A percentile compares a stretch with the other conserved stretches of the same genome.
Evolutionary conservation across 1,140 invertebrate genomes (phyloP).

Genomic region (Ostrea denselamellosa): DNA sequence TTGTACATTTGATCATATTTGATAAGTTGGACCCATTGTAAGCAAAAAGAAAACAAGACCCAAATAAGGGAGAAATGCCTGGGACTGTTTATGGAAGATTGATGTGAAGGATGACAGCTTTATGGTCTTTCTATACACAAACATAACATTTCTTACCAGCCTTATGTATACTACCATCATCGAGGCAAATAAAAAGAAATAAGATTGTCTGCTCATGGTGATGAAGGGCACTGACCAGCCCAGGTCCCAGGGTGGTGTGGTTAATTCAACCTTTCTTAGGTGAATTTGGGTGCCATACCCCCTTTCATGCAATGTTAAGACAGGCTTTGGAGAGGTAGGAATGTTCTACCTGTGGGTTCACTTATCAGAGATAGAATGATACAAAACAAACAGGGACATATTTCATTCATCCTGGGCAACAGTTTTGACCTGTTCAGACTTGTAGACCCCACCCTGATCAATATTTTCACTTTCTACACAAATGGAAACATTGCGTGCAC

Average conservation of each 20-base stretch:
- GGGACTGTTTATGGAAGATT: constrained; percentile 24
- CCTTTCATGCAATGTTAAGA: background rate
- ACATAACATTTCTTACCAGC: constrained; percentile 9
- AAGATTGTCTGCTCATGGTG: background rate
- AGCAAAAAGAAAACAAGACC: too few relatives aligned
- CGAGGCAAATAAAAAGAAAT: constrained; percentile 2
- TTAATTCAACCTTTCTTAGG: background rate
- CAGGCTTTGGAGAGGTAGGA: background rate
- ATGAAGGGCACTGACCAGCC: background rate
- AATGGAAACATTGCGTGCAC: background rate
- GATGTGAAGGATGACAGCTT: background rate
- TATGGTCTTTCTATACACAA: constrained; percentile 15
- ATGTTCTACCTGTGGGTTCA: constrained; percentile 19
- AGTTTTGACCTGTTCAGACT: background rate
- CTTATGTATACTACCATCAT: background rate
- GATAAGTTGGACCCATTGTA: too few relatives aligned
- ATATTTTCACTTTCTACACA: background rate
- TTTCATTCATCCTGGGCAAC: constrained; percentile 35
- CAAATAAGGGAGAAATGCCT: background rate
- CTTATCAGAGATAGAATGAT: background rate
- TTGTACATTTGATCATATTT: too few relatives aligned
- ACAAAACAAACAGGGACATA: constrained; percentile 32
- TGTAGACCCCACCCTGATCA: constrained; percentile 8
- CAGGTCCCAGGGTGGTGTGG: background rate
- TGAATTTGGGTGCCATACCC: background rate